A percentile compares a stretch with the other conserved stretches of the same genome.
phyloP scores from a whole-genome alignment of 2,113 vertebrate species.

The Bubo bubo region DNA sequence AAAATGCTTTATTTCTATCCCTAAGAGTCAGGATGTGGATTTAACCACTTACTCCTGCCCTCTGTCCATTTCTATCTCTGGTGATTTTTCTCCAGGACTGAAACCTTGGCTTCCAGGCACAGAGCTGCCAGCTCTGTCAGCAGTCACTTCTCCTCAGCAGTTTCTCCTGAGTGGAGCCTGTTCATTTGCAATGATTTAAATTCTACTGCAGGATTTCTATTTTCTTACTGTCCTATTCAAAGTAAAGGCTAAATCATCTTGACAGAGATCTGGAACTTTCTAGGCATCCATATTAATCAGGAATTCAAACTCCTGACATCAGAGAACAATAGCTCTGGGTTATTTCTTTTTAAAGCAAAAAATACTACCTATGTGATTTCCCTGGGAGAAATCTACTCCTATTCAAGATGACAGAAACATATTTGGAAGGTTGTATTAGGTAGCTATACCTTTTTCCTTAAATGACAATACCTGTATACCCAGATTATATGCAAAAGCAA shows the following conservation, averaged over 20 bases:
- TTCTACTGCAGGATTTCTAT: slow-evolving; percentile 43
- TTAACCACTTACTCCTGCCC: background rate
- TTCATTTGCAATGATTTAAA: slow-evolving; percentile 57
- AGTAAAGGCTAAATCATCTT: slow-evolving; percentile 44
- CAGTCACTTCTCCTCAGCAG: slow-evolving; percentile 31
- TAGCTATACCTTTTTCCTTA: background rate
- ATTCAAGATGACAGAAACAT: background rate
- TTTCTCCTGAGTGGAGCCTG: background rate
- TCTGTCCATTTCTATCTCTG: slow-evolving; percentile 14
- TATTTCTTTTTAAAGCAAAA: slow-evolving; percentile 42
- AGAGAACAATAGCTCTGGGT: background rate
- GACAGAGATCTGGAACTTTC: slow-evolving; percentile 63
- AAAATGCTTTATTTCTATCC: background rate
- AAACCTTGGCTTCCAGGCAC: slow-evolving; percentile 19
- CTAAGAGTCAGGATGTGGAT: background rate
- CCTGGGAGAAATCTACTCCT: background rate
- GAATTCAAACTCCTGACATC: slow-evolving; percentile 34
- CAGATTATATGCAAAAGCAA: background rate
- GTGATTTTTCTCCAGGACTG: background rate
- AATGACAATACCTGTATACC: background rate
- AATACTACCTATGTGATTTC: background rate
- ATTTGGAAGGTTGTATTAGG: background rate
- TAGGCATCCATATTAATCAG: slow-evolving; percentile 42
- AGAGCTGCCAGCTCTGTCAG: slow-evolving; percentile 49
- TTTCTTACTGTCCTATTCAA: slow-evolving; percentile 32